phyloP scores from a whole-genome alignment of 2,888 invertebrate genomes.

The Chrysotoxum bicinctum region DNA sequence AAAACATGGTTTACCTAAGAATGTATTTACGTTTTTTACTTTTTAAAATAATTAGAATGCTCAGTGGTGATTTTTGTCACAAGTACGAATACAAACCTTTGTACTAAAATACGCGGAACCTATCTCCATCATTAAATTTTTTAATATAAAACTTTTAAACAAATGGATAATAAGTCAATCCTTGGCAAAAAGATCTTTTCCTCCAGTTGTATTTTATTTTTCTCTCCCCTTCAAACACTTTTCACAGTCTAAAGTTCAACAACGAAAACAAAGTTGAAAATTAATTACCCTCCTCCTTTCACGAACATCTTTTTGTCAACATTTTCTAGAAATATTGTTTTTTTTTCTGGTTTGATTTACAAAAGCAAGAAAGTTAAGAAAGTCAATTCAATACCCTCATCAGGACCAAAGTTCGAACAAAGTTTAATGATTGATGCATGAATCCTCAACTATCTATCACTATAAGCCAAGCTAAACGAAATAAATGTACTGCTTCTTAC shows the following conservation, averaged over 20 bases:
- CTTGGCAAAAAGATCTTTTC: not conserved
- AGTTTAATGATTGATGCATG: constrained; percentile 34
- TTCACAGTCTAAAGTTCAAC: not conserved
- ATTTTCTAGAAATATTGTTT: not conserved
- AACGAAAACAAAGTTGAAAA: not conserved
- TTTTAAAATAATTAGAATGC: no score
- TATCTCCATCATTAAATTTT: not conserved
- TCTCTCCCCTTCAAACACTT: no score
- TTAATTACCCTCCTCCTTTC: not conserved
- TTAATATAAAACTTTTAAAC: not conserved
- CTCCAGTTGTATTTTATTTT: not conserved
- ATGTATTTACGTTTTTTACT: not conserved
- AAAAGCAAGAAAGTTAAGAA: not conserved
- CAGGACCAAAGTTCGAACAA: not conserved
- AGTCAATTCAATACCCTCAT: constrained; percentile 20
- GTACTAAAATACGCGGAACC: not conserved
- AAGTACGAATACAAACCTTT: not conserved
- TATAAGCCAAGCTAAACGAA: not conserved
- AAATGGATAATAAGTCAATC: not conserved
- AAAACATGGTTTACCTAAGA: no score
- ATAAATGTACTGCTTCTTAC: not conserved
- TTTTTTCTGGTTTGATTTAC: not conserved
- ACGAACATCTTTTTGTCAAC: constrained; percentile 2
- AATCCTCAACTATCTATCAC: constrained; percentile 27
- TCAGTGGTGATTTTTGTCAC: no score